Base-by-base conservation (phyloP, 2,888 invertebrate genomes). In the Catocala nupta region DNA sequence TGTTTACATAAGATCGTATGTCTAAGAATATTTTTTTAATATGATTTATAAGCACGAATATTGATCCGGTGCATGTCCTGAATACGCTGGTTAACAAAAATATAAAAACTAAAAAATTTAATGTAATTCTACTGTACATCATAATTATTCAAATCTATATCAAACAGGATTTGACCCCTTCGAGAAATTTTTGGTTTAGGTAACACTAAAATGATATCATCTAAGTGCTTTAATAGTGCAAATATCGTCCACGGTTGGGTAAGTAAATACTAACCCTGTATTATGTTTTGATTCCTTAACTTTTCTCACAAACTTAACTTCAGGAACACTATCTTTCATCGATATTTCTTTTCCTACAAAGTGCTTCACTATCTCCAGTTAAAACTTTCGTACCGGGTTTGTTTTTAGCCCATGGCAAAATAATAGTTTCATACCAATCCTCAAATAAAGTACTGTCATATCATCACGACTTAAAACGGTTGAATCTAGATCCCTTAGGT, bases 281-380 rank as follows among this genome's bases (percentile, higher is more conserved):
- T 16, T 16, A 12, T 12, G 6, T 12, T 44, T 54, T 4, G 44
- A 8, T 44, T 54, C 53, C 9, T 53, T 53, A 1, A 25, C 42
- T 43, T 43, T 43, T 53, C 52, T 53, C 10, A 43, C 43, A 44
- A 43, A 53, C 43, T 53, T 53, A 1, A 42, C 42, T n/a, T n/a
- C n/a, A n/a, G n/a, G n/a, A n/a, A n/a, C n/a, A n/a, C n/a, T n/a
- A n/a, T n/a, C n/a, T n/a, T n/a, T n/a, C n/a, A n/a, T n/a, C n/a
- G n/a, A n/a, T n/a, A n/a, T n/a, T n/a, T n/a, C n/a, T n/a, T n/a
- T n/a, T n/a, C n/a, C n/a, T n/a, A n/a, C n/a, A n/a, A n/a, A n/a
- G n/a, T n/a, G n/a, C n/a, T n/a, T n/a, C n/a, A n/a, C n/a, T n/a
- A 64, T 66, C 63, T 43, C 49, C 56, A 8, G 42, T 49, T 12